Base-by-base conservation (phyloP, 2,888 invertebrate species). In the Aproaerema taeniolella region DNA sequence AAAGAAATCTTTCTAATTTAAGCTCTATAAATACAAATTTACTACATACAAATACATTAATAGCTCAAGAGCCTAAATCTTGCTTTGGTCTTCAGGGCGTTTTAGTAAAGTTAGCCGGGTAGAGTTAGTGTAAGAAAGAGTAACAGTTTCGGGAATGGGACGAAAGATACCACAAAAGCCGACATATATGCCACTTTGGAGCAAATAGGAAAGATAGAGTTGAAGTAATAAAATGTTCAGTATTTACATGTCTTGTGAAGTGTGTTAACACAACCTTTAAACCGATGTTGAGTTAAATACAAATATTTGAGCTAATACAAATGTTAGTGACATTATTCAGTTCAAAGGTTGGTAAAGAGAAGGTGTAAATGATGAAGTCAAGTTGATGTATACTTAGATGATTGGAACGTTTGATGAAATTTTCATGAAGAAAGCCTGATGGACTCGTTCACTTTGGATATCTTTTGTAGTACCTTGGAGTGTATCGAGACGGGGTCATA, bases 391-490 rank as follows among this genome's bases (percentile, higher is more conserved):
- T 45, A 40, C 30, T 38, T 42, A 45, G 28, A 35, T 45, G 24
- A 7, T 36, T 3, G n/a, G 16, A 20, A 9, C 16, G 1, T 15
- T 54, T 42, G 36, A 62, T 65, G 63, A 58, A 45, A 61, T 37
- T 37, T 37, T 5, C 20, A 30, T 67, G 68, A 58, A 64, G 58
- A 36, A 66, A 63, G 65, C 64, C 47, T 53, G 45, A 52, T 68
- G 67, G 61, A 59, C 55, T 50, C 40, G 39, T 59, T 54, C 40
- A 44, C 49, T 52, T 40, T 53, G 53, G 47, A 43, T 45, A 50
- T 74, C 76, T 86, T 86, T 83, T 87, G 87, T 83, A 87, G 87
- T 87, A 87, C 88, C 87, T 88, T 83, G 74, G 72, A 62, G 61
- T 77, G 72, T 68, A 80, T 75, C 81, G 80, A 70, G 77, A 75